Percentiles rank a stretch among this genome's conserved stretches.
Conservation (phyloP, 2,888 invertebrate genomes). For the Coenonympha arcania region DNA sequence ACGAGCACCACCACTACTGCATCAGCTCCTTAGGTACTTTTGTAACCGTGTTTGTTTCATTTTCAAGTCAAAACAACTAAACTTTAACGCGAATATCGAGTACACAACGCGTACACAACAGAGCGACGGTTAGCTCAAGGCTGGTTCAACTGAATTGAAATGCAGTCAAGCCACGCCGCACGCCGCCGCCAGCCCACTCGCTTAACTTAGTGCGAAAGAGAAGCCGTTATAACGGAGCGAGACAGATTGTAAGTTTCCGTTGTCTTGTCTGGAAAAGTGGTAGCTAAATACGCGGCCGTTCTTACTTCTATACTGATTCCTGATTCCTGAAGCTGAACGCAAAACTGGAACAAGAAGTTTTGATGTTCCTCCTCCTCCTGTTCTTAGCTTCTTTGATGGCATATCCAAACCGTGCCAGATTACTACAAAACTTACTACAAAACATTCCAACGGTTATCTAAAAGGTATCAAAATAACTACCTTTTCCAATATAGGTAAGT, state of each 20-base stretch:
- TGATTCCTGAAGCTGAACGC: too few species aligned
- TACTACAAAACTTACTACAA: too few species aligned
- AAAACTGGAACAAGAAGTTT: not conserved
- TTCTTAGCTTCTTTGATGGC: too few species aligned
- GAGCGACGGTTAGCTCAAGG: conserved; percentile 60
- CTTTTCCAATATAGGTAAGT: too few species aligned
- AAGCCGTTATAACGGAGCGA: conserved; percentile 25
- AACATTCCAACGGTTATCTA: too few species aligned
- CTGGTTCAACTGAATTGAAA: conserved; percentile 38
- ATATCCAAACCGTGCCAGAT: too few species aligned
- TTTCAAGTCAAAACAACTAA: conserved; percentile 45
- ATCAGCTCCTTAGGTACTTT: conserved; percentile 9
- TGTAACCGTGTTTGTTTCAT: conserved; percentile 38
- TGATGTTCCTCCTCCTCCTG: too few species aligned
- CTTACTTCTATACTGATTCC: conserved; percentile 21
- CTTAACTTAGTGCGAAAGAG: conserved; percentile 38
- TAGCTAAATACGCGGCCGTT: conserved; percentile 33
- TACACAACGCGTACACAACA: conserved; percentile 39
- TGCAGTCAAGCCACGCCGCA: conserved; percentile 39
- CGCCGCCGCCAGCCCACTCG: conserved; percentile 29
- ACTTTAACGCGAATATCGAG: conserved; percentile 55
- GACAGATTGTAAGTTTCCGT: conserved; percentile 38
- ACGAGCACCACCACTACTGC: conserved; percentile 5
- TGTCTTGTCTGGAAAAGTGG: conserved; percentile 39
- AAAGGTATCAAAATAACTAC: too few species aligned